Evolutionary conservation across 2,797 vertebrate species (phyloP).

Genomic region (Takifugu rubripes): DNA sequence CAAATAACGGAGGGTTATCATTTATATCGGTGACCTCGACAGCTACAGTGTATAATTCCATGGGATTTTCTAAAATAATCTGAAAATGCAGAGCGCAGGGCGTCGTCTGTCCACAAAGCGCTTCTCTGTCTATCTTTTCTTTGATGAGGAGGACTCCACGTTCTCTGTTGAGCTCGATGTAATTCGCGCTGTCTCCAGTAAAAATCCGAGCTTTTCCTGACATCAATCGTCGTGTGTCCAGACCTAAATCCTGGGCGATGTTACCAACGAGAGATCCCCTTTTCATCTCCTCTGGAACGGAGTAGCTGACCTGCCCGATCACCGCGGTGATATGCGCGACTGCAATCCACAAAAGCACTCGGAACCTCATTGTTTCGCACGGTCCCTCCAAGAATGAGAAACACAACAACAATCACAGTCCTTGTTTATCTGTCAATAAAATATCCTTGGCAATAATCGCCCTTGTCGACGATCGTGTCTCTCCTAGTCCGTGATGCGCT

Average conservation of each 20-base stretch:
- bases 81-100: slow-evolving; percentile 4
- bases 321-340: slow-evolving; percentile 32
- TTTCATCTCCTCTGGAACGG: slow-evolving; percentile 71
- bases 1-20: slow-evolving; percentile 67
- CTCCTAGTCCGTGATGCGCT: not conserved
- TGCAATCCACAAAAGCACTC: slow-evolving; percentile 50
- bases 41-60: slow-evolving; percentile 56
- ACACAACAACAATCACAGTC: not conserved
- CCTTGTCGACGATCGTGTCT: not conserved
- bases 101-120: slow-evolving; percentile 43
- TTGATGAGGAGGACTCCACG: slow-evolving; percentile 78
- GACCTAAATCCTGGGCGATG: slow-evolving; percentile 14
- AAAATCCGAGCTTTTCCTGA: slow-evolving; percentile 1
- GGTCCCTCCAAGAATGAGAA: slow-evolving; percentile 1
- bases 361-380: slow-evolving; percentile 54
- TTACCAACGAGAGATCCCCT: slow-evolving; percentile 68
- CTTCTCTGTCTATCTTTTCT: slow-evolving; percentile 81
- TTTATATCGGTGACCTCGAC: slow-evolving; percentile 73
- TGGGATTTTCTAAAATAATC: slow-evolving; percentile 20
- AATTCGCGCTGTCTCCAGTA: not conserved
- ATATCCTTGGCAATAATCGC: not conserved
- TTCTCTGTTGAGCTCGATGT: slow-evolving; percentile 73
- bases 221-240: not conserved
- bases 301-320: slow-evolving; percentile 65
- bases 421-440: not conserved